These are phyloP conservation scores for Chrysomela aeneicollis DNA, from an alignment of 2,888 invertebrate species.

Conservation along the genomic window DNA sequence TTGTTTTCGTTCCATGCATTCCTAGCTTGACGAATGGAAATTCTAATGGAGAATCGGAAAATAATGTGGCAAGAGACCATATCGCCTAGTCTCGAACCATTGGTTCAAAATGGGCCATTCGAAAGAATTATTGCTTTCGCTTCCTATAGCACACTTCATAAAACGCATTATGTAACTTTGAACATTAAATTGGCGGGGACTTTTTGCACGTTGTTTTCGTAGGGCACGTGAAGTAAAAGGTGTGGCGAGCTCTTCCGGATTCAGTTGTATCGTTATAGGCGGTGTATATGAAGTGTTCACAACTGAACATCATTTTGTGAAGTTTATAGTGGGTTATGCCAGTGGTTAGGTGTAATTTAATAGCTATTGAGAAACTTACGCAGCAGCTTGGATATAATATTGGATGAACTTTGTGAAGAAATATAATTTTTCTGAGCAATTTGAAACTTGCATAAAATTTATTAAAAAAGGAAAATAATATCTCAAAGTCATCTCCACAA, in stretches of 20 bases:
- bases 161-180: slow-evolving; percentile 34
- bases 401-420: too few species aligned
- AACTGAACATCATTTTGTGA: too few species aligned
- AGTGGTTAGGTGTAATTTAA: background rate
- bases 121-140: slow-evolving; percentile 22
- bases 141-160: slow-evolving; percentile 35
- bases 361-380: background rate
- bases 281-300: slow-evolving; percentile 18
- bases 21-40: slow-evolving; percentile 36
- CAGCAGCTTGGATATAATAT: too few species aligned
- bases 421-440: too few species aligned
- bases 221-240: slow-evolving; percentile 15
- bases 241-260: slow-evolving; percentile 21
- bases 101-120: slow-evolving; percentile 35
- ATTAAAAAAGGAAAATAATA: too few species aligned
- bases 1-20: slow-evolving; percentile 9
- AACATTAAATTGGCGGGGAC: slow-evolving; percentile 30
- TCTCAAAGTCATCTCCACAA: too few species aligned
- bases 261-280: slow-evolving; percentile 28
- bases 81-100: slow-evolving; percentile 36
- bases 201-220: slow-evolving; percentile 28
- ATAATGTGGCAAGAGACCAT: slow-evolving; percentile 20
- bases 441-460: too few species aligned
- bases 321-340: too few species aligned
- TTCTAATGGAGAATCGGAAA: slow-evolving; percentile 18